These are phyloP conservation scores for Erebia ligea DNA, from an alignment of 2,888 invertebrate species.

Conservation along the genomic window DNA sequence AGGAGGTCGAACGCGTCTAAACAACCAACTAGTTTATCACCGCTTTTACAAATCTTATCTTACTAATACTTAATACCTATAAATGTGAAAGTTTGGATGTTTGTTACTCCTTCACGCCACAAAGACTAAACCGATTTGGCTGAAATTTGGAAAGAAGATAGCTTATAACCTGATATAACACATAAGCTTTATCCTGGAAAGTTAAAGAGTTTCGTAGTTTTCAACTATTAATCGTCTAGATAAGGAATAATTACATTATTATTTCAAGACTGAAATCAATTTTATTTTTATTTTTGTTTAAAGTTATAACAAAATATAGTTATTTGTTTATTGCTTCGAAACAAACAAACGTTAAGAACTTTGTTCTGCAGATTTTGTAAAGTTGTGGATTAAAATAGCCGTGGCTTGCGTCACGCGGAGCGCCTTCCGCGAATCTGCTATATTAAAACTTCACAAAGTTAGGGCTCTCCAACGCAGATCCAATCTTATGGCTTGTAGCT, in stretches of 20 bases:
- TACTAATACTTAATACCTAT: neutral
- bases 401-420: constrained; percentile 22
- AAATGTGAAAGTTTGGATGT: neutral
- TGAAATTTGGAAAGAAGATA: neutral
- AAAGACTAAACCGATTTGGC: neutral
- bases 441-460: constrained; percentile 37
- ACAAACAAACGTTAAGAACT: constrained; percentile 6
- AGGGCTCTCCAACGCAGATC: constrained; percentile 25
- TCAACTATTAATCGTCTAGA: too few species aligned
- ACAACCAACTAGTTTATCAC: too few species aligned
- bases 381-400: constrained; percentile 22
- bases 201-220: neutral
- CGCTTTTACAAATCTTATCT: too few species aligned
- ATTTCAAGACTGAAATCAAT: neutral
- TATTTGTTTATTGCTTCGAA: constrained; percentile 1
- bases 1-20: too few species aligned
- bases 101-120: neutral
- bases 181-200: neutral
- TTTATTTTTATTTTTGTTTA: neutral
- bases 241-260: neutral
- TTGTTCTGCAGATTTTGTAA: constrained; percentile 7
- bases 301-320: neutral
- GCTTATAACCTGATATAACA: neutral
- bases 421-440: constrained; percentile 24
- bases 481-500: constrained; percentile 20